Base-by-base conservation (phyloP, 2,113 vertebrate species). In the Psephotus haematonotus region DNA sequence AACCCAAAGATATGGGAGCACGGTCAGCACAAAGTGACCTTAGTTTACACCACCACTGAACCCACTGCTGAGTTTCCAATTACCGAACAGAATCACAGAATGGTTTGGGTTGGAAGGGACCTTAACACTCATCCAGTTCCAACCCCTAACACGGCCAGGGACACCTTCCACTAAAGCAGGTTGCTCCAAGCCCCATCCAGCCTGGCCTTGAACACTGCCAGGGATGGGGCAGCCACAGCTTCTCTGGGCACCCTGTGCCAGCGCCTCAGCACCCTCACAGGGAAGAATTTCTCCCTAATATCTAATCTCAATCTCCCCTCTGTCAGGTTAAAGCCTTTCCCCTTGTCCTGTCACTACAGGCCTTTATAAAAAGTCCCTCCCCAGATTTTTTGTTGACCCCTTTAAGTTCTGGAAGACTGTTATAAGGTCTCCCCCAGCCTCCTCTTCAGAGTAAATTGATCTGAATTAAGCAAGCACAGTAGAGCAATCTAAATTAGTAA, bases 71-170 rank as follows among this genome's bases (percentile, higher is more conserved):
- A 59, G 33, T 23, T 59, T n/a, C 9, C 57, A 3, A 10, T n/a
- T n/a, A 15, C 33, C 23, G 20, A 57, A 57, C 6, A 23, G 33
- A 24, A 15, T 59, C 5, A 23, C 4, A 10, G 57, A 15, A 10
- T 9, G 6, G 57, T 35, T 10, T 24, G 33, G 9, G 22, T 59
- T 24, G 57, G 33, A 15, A 59, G 8, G 22, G 33, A 24, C 57
- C 20, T 59, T 59, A 59, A n/a, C 23, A 20, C 20, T 15, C 33
- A 23, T 5, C 6, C 13, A 59, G 33, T 15, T 22, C 33, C 57
- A 59, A 23, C 20, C 50, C 33, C 33, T n/a, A 13, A 4, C 33
- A n/a, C 0, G 1, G 20, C 4, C 55, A 59, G 33, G 33, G 33
- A 10, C 33, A 22, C 11, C 55, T 57, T n/a, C 55, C 53, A 33